These are phyloP conservation scores for Parnassius apollo DNA, from an alignment of 2,888 invertebrate genomes.

Conservation along the genomic window DNA sequence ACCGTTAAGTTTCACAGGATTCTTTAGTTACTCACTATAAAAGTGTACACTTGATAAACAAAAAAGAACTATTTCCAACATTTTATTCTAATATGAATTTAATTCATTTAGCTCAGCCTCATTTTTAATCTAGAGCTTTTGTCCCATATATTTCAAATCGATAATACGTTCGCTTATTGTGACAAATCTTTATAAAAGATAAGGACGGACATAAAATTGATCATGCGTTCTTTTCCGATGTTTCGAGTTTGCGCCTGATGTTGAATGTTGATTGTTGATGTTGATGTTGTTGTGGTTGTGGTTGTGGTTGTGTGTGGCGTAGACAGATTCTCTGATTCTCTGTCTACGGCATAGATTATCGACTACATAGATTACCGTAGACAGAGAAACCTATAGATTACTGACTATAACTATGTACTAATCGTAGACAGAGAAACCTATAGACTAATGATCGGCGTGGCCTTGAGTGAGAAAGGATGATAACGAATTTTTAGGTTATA, in stretches of 20 bases:
- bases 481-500: too few relatives aligned
- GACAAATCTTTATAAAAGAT: constrained; percentile 56
- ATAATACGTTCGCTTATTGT: constrained; percentile 60
- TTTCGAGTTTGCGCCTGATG: constrained; percentile 36
- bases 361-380: too few relatives aligned
- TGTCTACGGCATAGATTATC: too few relatives aligned
- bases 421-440: too few relatives aligned
- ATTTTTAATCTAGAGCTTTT: constrained; percentile 61
- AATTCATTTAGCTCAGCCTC: constrained; percentile 46
- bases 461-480: too few relatives aligned
- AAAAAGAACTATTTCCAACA: constrained; percentile 59
- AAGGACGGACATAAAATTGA: constrained; percentile 57
- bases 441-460: too few relatives aligned
- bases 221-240: constrained; percentile 59
- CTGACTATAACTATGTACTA: too few relatives aligned
- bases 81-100: constrained; percentile 39
- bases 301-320: too few relatives aligned
- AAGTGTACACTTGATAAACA: constrained; percentile 60
- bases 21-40: constrained; percentile 54
- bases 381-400: too few relatives aligned
- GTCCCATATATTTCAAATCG: constrained; percentile 66
- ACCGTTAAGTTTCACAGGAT: constrained; percentile 40
- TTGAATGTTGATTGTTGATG: too few relatives aligned
- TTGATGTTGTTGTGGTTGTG: too few relatives aligned
- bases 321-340: too few relatives aligned